Percentiles rank a stretch among this genome's conserved stretches.
Evolutionary conservation across 2,113 vertebrate species (phyloP).

Genomic region (Cyprinodon variegatus): DNA sequence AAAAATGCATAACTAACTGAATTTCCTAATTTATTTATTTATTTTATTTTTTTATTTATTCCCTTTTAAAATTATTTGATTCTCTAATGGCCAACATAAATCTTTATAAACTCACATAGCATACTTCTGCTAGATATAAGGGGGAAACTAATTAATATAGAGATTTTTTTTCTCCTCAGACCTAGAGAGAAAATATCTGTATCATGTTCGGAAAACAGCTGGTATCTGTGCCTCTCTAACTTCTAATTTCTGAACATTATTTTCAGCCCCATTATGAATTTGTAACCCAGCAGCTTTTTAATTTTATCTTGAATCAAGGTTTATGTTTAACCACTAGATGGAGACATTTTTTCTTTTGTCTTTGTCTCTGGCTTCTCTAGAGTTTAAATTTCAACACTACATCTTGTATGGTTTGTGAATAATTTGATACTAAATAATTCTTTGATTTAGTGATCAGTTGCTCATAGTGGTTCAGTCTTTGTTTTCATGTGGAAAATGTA

Average conservation of each 20-base stretch:
- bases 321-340: slow-evolving; percentile 59
- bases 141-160: not conserved
- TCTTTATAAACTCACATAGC: not conserved
- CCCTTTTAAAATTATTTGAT: not conserved
- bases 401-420: not conserved
- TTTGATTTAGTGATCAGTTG: not conserved
- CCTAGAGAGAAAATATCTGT: not conserved
- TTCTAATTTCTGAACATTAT: not conserved
- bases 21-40: no score
- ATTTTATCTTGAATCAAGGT: not conserved
- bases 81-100: not conserved
- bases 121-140: not conserved
- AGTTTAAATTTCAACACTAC: not conserved
- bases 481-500: not conserved
- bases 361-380: not conserved
- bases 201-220: not conserved
- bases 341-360: slow-evolving; percentile 36
- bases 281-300: not conserved
- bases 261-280: not conserved
- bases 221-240: not conserved
- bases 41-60: no score
- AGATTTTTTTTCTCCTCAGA: not conserved
- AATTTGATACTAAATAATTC: not conserved
- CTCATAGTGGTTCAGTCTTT: not conserved
- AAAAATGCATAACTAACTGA: no score